A percentile compares a stretch with the other conserved stretches of the same genome.
Evolutionary conservation across 1,140 invertebrate genomes (phyloP).

Genomic region (Micrasema minimum): DNA sequence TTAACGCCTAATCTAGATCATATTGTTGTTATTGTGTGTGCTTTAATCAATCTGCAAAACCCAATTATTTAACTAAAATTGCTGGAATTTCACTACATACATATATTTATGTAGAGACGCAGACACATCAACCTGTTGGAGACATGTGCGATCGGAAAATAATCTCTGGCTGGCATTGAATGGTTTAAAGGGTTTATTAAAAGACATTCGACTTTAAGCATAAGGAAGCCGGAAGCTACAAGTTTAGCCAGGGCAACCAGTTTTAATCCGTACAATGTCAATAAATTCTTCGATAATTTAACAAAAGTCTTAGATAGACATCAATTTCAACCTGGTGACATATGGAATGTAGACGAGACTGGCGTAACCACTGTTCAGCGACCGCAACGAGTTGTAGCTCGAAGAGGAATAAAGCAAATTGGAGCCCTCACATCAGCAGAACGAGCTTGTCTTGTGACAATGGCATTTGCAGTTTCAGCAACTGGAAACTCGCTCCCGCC

Average conservation of each 20-base stretch:
- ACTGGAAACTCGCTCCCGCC: slow-evolving; percentile 58
- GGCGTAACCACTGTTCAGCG: background rate
- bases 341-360: slow-evolving; percentile 5
- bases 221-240: background rate
- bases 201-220: background rate
- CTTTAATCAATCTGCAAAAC: background rate
- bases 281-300: background rate
- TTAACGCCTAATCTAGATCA: background rate
- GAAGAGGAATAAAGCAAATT: slow-evolving; percentile 60
- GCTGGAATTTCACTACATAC: too few species aligned
- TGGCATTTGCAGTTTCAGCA: slow-evolving; percentile 58
- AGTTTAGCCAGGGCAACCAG: background rate
- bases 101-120: too few species aligned
- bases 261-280: background rate
- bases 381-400: slow-evolving; percentile 58
- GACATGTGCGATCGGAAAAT: too few species aligned
- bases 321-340: background rate
- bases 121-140: too few species aligned
- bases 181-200: background rate
- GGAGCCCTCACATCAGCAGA: slow-evolving; percentile 62
- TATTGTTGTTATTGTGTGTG: background rate
- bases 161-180: background rate
- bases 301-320: background rate
- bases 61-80: background rate
- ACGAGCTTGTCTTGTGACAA: slow-evolving; percentile 60